A percentile compares a stretch with the other conserved stretches of the same genome.
Evolutionary conservation across 2,113 vertebrate species (phyloP).

Genomic region (Perca flavescens): DNA sequence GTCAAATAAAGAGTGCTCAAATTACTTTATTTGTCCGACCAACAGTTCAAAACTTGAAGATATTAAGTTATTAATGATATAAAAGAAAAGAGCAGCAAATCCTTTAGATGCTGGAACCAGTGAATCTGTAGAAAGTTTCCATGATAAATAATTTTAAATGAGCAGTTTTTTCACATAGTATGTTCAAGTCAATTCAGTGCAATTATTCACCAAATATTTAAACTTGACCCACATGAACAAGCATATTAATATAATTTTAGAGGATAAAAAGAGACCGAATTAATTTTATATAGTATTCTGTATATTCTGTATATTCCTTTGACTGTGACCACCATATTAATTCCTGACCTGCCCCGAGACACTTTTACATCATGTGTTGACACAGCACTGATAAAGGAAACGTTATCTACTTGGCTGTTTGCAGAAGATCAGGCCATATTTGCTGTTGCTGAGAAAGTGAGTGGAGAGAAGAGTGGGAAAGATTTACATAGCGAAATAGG

Average conservation of each 20-base stretch:
- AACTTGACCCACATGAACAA: background rate
- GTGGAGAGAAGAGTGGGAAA: background rate
- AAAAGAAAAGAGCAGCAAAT: background rate
- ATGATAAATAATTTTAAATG: no score
- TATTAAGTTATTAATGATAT: background rate
- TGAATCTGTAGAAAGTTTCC: background rate
- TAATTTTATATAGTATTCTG: no score
- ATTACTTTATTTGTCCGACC: background rate
- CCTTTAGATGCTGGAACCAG: background rate
- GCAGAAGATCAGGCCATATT: constrained; percentile 55
- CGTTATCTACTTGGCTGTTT: constrained; percentile 42
- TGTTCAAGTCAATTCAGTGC: background rate
- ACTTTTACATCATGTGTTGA: constrained; percentile 61
- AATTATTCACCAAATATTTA: background rate
- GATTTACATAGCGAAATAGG: constrained; percentile 13
- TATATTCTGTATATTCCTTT: no score
- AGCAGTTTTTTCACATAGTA: background rate
- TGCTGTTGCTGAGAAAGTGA: constrained; percentile 55
- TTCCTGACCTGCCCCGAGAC: constrained; percentile 1
- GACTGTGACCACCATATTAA: background rate
- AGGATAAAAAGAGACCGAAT: background rate
- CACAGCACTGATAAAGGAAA: constrained; percentile 45
- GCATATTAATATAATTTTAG: background rate
- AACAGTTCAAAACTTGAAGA: background rate
- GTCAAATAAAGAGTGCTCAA: no score